phyloP scores from a whole-genome alignment of 2,888 invertebrate species.

The Meliscaeva auricollis region DNA sequence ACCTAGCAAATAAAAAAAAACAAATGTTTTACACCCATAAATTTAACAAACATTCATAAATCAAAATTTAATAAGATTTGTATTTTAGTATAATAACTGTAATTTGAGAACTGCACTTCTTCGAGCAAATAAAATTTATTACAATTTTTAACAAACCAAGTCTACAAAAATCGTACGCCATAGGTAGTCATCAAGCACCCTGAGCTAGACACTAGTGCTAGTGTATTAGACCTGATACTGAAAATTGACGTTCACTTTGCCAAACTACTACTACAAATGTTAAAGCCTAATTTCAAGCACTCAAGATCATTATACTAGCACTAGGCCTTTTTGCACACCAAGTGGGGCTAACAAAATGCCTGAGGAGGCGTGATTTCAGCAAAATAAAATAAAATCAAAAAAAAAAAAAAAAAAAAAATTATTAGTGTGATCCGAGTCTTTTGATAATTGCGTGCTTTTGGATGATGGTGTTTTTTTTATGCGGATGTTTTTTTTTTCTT shows the following conservation, averaged over 20 bases:
- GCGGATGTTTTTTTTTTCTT: conserved; percentile 19
- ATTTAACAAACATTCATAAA: no score
- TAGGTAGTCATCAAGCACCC: conserved; percentile 8
- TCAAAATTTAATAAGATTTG: no score
- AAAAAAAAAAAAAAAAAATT: conserved; percentile 13
- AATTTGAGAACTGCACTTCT: background rate
- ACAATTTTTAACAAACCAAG: background rate
- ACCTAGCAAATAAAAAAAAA: no score
- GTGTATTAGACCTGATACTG: background rate
- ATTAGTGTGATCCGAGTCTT: conserved; percentile 56
- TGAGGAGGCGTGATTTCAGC: conserved; percentile 70
- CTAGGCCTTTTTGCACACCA: conserved; percentile 22
- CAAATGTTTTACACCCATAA: no score
- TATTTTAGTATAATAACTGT: background rate
- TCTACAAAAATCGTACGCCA: background rate
- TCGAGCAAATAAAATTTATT: background rate
- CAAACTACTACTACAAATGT: conserved; percentile 33
- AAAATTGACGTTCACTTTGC: conserved; percentile 53
- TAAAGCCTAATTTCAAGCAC: conserved; percentile 47
- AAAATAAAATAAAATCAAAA: conserved; percentile 20
- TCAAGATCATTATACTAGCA: conserved; percentile 52
- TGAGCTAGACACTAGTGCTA: background rate
- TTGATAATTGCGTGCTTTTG: conserved; percentile 64
- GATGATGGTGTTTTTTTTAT: conserved; percentile 18
- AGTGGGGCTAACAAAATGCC: conserved; percentile 68